These are phyloP conservation scores for Brachyistius frenatus DNA, from an alignment of 2,113 vertebrate genomes.

Conservation along the genomic window DNA sequence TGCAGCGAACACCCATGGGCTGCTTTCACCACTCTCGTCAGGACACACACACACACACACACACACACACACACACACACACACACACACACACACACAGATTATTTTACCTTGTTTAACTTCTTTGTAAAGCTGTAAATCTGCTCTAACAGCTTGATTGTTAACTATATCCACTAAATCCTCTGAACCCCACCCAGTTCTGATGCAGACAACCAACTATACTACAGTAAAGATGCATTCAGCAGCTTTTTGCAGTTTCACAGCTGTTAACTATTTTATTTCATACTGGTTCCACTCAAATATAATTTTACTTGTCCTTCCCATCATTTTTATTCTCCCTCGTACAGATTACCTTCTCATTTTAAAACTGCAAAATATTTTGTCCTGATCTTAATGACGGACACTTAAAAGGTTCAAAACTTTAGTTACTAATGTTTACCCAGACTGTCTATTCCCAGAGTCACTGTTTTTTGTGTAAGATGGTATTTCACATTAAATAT, in stretches of 20 bases:
- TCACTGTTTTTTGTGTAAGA: too few relatives aligned
- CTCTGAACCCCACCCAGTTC: neutral
- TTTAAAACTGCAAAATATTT: neutral
- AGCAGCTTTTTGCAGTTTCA: constrained; percentile 3
- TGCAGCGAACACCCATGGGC: neutral
- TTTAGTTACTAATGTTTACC: too few relatives aligned
- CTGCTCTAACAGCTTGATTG: neutral
- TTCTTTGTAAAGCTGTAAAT: constrained; percentile 5
- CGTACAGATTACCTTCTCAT: neutral
- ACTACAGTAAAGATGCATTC: neutral
- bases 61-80: constrained; percentile 27
- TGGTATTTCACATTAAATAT: too few relatives aligned
- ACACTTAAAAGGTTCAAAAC: too few relatives aligned
- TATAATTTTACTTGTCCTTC: neutral
- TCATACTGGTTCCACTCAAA: neutral
- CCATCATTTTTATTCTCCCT: too few relatives aligned
- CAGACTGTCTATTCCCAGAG: too few relatives aligned
- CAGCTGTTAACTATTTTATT: neutral
- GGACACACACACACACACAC: constrained; percentile 25
- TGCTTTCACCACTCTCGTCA: constrained; percentile 10
- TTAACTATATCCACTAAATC: neutral
- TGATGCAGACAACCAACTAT: neutral
- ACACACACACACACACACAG: constrained; percentile 17
- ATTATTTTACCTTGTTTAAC: neutral
- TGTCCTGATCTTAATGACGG: neutral